phyloP scores from a whole-genome alignment of 2,113 vertebrate species.

The Apteryx mantelli region DNA sequence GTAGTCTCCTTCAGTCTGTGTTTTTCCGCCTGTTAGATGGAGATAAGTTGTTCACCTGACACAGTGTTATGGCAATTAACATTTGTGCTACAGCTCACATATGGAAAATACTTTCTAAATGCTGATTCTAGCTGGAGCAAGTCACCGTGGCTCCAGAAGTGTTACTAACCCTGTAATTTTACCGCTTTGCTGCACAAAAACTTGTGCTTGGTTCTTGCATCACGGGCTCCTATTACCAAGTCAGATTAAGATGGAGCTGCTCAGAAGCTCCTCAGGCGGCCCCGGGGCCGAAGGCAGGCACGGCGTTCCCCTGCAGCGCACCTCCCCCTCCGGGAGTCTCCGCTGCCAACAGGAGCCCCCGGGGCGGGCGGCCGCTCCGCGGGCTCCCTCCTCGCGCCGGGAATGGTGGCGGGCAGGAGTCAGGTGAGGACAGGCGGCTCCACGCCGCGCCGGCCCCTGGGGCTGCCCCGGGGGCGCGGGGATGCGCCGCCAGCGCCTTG shows the following conservation, averaged over 20 bases:
- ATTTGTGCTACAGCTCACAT: background rate
- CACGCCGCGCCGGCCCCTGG: fast-evolving
- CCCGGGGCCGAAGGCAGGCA: background rate
- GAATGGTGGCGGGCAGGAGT: fast-evolving
- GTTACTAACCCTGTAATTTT: background rate
- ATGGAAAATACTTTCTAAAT: background rate
- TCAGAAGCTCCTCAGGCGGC: background rate
- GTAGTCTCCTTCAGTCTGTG: background rate
- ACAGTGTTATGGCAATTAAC: background rate
- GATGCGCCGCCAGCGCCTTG: background rate
- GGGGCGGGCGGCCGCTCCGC: no score
- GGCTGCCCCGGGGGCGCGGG: fast-evolving
- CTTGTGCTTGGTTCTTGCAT: background rate
- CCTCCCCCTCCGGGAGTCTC: background rate
- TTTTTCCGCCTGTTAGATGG: background rate
- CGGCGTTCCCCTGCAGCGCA: background rate
- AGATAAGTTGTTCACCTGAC: background rate
- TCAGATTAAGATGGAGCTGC: background rate
- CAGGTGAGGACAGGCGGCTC: background rate
- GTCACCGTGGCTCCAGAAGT: background rate
- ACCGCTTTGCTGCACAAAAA: background rate
- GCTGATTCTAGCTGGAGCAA: background rate
- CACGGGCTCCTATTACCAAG: background rate
- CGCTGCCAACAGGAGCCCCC: background rate
- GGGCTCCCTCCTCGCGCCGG: no score